Evolutionary conservation across 2,888 invertebrate species (phyloP).

Genomic region (Caenorhabditis drosophilae): DNA sequence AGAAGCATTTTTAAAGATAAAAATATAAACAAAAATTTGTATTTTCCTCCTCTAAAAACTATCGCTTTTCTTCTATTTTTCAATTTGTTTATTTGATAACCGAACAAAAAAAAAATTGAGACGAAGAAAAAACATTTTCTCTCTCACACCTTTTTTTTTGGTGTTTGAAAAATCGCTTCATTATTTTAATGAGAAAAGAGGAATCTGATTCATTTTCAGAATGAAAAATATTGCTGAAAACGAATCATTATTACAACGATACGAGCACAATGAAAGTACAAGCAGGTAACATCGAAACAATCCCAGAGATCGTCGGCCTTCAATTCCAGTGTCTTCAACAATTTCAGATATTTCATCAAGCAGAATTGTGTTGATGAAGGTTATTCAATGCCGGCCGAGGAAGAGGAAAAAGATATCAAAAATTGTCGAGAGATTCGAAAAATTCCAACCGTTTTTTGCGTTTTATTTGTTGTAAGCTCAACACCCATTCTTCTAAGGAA

Average conservation of each 20-base stretch:
- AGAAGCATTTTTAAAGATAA: too few relatives aligned
- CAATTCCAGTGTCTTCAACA: too few relatives aligned
- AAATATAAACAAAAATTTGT: too few relatives aligned
- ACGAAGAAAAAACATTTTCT: too few relatives aligned
- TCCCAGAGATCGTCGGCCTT: too few relatives aligned
- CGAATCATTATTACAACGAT: constrained; percentile 22
- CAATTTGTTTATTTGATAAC: too few relatives aligned
- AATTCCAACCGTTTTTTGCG: constrained; percentile 46
- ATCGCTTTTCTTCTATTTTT: background rate
- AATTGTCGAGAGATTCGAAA: constrained; percentile 31
- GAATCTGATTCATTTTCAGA: constrained; percentile 6
- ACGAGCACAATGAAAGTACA: constrained; percentile 32
- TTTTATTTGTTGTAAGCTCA: constrained; percentile 40
- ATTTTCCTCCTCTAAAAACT: background rate
- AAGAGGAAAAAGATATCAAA: background rate
- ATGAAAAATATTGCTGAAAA: constrained; percentile 31
- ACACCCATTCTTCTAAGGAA: background rate
- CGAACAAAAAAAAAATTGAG: too few relatives aligned
- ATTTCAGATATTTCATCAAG: constrained; percentile 28
- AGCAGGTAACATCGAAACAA: constrained; percentile 6
- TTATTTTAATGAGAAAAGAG: background rate
- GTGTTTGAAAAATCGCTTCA: background rate
- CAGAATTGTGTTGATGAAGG: constrained; percentile 9
- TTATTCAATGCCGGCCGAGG: constrained; percentile 15
- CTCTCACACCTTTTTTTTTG: background rate